Conservation (phyloP, 2,888 invertebrate genomes). For the Pollenia labialis region DNA sequence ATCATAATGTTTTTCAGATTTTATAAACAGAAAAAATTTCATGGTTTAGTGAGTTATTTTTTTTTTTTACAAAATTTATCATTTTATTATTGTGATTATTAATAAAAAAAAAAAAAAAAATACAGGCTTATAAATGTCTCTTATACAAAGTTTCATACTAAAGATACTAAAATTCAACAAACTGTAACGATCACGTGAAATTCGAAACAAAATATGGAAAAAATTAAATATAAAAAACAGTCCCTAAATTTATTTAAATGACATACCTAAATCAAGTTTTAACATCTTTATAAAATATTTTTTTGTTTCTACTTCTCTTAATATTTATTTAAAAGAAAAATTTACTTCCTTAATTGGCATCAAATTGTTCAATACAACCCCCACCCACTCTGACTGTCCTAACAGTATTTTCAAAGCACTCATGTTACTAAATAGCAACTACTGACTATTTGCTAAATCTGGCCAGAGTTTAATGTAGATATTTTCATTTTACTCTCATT, state of each 20-base stretch:
- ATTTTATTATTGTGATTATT: constrained; percentile 64
- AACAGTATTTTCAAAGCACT: constrained; percentile 4
- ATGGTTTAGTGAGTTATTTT: constrained; percentile 71
- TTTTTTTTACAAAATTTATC: constrained; percentile 43
- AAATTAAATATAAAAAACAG: not conserved
- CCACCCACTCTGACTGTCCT: not conserved
- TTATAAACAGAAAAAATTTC: constrained; percentile 47
- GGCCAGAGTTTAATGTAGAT: not conserved
- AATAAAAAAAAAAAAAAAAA: constrained; percentile 37
- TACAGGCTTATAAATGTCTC: constrained; percentile 45
- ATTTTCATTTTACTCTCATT: constrained; percentile 23
- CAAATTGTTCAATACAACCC: constrained; percentile 45
- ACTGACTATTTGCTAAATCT: not conserved
- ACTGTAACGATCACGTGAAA: constrained; percentile 71
- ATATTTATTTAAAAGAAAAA: constrained; percentile 6
- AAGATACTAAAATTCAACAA: constrained; percentile 59
- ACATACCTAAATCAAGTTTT: no score
- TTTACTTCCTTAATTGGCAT: constrained; percentile 65
- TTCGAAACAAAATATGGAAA: constrained; percentile 12
- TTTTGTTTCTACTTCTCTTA: constrained; percentile 4
- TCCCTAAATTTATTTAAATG: not conserved
- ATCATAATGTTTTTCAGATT: constrained; percentile 56
- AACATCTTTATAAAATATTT: not conserved
- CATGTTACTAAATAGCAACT: constrained; percentile 63
- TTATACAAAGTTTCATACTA: not conserved